Evolutionary conservation across 1,140 invertebrate genomes (phyloP), one percentile per base, ranked within the genome.

Genomic region (Euwallacea similis): DNA sequence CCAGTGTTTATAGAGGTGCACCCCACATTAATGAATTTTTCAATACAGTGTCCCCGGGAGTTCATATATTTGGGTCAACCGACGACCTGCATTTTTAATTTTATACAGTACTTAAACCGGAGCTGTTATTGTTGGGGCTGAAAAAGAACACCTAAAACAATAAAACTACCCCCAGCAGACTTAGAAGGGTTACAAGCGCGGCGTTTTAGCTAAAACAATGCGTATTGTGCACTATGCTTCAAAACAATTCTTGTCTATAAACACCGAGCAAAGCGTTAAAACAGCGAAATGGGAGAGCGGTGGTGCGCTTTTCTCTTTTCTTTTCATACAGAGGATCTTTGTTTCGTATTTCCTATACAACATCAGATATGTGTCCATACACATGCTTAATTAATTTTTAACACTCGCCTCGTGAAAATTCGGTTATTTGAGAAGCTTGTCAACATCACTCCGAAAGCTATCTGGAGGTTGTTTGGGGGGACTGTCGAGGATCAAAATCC

Each of bases 191-290:
- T 67, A 73, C 72, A 68, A 66, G 43, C 43, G 43, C 41, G 54
- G 69, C 67, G 66, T 74, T 76, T 75, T 73, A 75, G 60, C 70
- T 74, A 76, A 76, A 76, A 76, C 75, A 76, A 76, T 76, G 75
- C 71, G 56, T 63, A 75, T 72, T 76, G 75, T 75, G 59, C 69
- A 75, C 61, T 76, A 54, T 53, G 73, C 73, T 76, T 75, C 67
- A 76, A 13, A 74, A 72, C 75, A 73, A 71, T 75, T 71, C 71
- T 74, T 76, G 75, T 75, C 72, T 74, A 75, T 75, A 76, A 69
- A 76, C 69, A 66, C 53, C 33, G 53, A 72, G 50, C 69, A 69
- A 75, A 69, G 74, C 60, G 74, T 75, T 76, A 73, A 75, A 75
- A 72, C 75, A 65, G 71, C 74, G 54, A 75, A 75, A 75, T 75